These are phyloP conservation scores for Eunapius fragilis DNA, from an alignment of 37 sponge, comb jelly and placozoan species.

Conservation along the genomic window DNA sequence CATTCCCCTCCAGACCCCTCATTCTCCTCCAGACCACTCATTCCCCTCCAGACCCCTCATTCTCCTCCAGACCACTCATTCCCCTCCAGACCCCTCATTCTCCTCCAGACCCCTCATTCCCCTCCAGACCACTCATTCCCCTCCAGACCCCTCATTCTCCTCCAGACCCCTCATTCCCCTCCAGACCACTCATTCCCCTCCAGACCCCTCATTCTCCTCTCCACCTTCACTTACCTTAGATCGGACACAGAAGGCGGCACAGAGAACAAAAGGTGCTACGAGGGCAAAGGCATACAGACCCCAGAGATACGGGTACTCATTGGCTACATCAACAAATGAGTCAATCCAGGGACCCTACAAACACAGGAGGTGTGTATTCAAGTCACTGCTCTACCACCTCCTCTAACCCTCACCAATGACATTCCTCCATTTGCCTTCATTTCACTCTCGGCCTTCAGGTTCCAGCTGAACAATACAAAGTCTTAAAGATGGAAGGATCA, in stretches of 20 bases:
- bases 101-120: background rate
- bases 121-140: too few relatives aligned
- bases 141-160: background rate
- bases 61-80: too few relatives aligned
- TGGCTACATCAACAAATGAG: slow-evolving; percentile 74
- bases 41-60: background rate
- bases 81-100: background rate
- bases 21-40: background rate
- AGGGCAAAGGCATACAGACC: slow-evolving; percentile 82
- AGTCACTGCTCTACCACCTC: background rate
- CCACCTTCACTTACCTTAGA: slow-evolving; percentile 44
- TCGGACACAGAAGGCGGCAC: slow-evolving; percentile 67
- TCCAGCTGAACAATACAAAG: slow-evolving; percentile 63
- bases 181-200: background rate
- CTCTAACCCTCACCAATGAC: slow-evolving; percentile 14
- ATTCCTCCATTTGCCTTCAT: slow-evolving; percentile 36
- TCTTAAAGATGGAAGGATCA: background rate
- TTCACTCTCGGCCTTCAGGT: slow-evolving; percentile 66
- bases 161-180: background rate
- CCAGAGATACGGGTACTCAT: slow-evolving; percentile 93
- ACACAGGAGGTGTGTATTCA: background rate
- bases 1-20: too few relatives aligned
- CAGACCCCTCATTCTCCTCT: background rate
- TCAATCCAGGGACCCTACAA: slow-evolving; percentile 68
- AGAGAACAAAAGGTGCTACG: slow-evolving; percentile 81